A percentile compares a stretch with the other conserved stretches of the same genome.
Evolutionary conservation across 2,888 invertebrate genomes (phyloP).

Genomic region (Philhelius pedissequus): DNA sequence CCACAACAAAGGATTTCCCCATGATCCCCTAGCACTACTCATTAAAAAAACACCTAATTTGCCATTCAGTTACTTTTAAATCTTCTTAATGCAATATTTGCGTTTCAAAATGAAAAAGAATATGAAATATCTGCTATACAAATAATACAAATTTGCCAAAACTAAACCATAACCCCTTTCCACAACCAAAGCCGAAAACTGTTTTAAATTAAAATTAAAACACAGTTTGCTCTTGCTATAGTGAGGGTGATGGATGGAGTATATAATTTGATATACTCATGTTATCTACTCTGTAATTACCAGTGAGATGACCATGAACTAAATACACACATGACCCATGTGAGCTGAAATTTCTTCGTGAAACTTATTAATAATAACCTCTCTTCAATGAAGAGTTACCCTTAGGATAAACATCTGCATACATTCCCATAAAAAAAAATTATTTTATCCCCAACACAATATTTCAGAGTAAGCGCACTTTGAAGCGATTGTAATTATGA

Average conservation of each 20-base stretch:
- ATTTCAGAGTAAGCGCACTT: background rate
- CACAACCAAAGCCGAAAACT: background rate
- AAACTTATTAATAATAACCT: background rate
- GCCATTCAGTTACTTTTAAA: no score
- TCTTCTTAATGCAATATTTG: no score
- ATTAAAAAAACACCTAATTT: no score
- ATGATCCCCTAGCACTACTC: no score
- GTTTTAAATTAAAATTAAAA: background rate
- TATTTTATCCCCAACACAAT: background rate
- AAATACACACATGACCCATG: background rate
- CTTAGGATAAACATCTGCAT: conserved; percentile 1
- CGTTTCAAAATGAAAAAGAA: no score
- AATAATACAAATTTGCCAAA: no score
- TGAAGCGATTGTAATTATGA: background rate
- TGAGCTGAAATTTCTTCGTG: background rate
- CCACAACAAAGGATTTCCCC: no score
- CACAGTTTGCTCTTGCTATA: background rate
- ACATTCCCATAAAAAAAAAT: conserved; percentile 4
- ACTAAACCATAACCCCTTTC: background rate
- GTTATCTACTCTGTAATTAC: background rate
- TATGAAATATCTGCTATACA: no score
- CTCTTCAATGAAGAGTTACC: background rate
- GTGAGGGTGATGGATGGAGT: background rate
- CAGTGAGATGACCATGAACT: background rate
- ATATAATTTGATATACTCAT: background rate